Percentiles rank a stretch among this genome's conserved stretches.
phyloP scores from a whole-genome alignment of 2,888 invertebrate genomes.

The Dendrolimus houi region DNA sequence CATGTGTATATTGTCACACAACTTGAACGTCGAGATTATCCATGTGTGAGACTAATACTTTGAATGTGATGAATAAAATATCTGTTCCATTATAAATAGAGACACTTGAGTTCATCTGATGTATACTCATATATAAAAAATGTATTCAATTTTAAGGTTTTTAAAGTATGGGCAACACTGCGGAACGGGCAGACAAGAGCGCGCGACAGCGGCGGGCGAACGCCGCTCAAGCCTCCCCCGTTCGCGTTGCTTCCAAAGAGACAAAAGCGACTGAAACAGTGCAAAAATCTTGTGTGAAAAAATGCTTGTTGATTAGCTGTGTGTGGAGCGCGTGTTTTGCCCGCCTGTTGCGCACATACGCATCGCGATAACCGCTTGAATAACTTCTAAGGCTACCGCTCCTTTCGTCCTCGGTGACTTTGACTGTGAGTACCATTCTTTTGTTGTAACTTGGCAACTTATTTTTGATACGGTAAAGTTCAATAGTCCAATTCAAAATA shows the following conservation, averaged over 20 bases:
- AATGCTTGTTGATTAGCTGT: constrained; percentile 42
- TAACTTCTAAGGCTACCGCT: constrained; percentile 29
- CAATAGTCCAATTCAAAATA: no score
- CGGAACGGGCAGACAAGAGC: constrained; percentile 48
- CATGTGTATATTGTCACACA: no score
- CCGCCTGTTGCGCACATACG: constrained; percentile 43
- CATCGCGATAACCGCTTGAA: constrained; percentile 3
- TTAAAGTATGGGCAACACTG: constrained; percentile 23
- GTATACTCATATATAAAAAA: background rate
- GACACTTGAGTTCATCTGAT: no score
- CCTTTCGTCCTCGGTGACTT: constrained; percentile 31
- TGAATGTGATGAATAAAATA: no score
- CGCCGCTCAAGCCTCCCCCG: constrained; percentile 45
- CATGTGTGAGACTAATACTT: no score
- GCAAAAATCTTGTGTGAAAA: constrained; percentile 44
- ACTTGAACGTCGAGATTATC: no score
- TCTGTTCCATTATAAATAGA: no score
- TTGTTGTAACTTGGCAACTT: constrained; percentile 22
- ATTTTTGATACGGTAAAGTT: no score
- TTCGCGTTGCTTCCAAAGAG: constrained; percentile 24
- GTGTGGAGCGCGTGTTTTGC: constrained; percentile 21
- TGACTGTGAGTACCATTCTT: constrained; percentile 50
- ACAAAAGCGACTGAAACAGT: constrained; percentile 32
- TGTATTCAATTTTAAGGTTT: background rate
- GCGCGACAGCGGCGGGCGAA: constrained; percentile 62